These are phyloP conservation scores for Eolophus roseicapilla DNA, from an alignment of 2,113 vertebrate genomes.

Conservation along the genomic window DNA sequence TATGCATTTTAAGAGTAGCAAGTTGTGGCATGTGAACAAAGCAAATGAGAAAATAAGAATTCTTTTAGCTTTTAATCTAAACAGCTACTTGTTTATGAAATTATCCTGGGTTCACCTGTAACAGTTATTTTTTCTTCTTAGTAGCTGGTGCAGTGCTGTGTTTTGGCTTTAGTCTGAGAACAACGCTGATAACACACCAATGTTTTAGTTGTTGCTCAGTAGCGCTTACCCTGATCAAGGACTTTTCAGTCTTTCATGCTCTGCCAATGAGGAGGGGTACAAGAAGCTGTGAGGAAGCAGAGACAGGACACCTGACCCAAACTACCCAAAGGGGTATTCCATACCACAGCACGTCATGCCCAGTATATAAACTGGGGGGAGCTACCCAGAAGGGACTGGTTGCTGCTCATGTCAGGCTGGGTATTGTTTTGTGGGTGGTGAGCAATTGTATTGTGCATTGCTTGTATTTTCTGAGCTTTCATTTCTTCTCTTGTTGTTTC, in stretches of 20 bases:
- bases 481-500: background rate
- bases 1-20: background rate
- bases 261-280: background rate
- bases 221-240: background rate
- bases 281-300: background rate
- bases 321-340: background rate
- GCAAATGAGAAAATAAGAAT: background rate
- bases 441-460: background rate
- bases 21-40: background rate
- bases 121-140: background rate
- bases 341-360: background rate
- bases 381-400: background rate
- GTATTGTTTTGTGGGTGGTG: background rate
- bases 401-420: background rate
- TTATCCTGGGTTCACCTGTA: background rate
- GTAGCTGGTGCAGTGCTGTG: background rate
- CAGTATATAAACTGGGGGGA: background rate
- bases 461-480: background rate
- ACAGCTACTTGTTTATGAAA: background rate
- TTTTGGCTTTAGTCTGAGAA: background rate
- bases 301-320: background rate
- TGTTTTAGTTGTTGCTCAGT: background rate
- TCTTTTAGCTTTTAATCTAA: background rate
- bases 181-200: background rate
- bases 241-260: background rate